Base-by-base conservation (phyloP, 2,888 invertebrate genomes). In the Standfussiana lucernea region DNA sequence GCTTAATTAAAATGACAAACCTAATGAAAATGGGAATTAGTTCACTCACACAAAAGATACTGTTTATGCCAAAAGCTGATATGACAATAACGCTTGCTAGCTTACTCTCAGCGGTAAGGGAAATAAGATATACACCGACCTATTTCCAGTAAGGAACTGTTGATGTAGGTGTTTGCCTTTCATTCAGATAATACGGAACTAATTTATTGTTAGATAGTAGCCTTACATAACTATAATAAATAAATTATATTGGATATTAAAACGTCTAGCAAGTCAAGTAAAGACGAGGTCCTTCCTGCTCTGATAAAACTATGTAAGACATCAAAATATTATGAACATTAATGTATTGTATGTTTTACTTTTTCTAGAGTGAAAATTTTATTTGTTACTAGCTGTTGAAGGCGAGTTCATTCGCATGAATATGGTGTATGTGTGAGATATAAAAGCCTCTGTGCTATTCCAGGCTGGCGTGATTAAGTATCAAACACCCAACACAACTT, bases 201-300 rank as follows among this genome's bases (percentile, higher is more conserved):
- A 72, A 82, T 75, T 82, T 82, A 86, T 76, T 73, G 76, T 75
- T 70, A 66, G 69, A 86, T 72, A 82, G n/a, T 18, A 59, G 37
- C 13, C 15, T 82, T 79, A 76, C 59, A 62, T 79, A 80, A 66
- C 59, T 35, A 71, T 50, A 28, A 40, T 62, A 1, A 72, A 69
- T 88, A 75, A 74, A 83, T 76, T 68, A 64, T 75, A 45, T 53
- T 50, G n/a, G 13, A 40, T 75, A 76, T 77, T 83, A 61, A 74
- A 65, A 67, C 71, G 77, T 80, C 75, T 66, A 61, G 68, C 77
- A 77, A 76, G 83, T 83, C 84, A 86, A 66, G 7, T 61, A 11
- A 13, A 70, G 65, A 79, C 69, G 72, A 61, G 47, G 69, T 77
- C 66, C 77, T 83, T 84, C 86, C 83, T 79, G 53, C 61, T 79